Evolutionary conservation across 2,888 invertebrate species (phyloP), one percentile per base, ranked within the genome.

Genomic region (Thymelicus lineola): DNA sequence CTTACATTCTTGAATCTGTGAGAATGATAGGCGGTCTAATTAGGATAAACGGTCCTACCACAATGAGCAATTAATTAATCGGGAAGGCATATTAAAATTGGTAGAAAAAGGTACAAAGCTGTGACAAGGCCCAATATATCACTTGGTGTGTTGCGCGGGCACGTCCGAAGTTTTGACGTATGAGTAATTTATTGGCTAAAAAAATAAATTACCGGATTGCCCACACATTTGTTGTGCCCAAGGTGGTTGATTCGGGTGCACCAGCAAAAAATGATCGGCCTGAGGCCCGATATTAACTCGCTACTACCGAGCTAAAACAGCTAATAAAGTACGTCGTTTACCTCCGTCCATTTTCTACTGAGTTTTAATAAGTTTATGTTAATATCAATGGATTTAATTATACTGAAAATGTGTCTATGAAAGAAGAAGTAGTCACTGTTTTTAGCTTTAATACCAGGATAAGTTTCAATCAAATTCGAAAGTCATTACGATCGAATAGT

Each of bases 171-270:
- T 91, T 93, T 92, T 93, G 93, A 93, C 93, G 83, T 87, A 85
- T 92, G 93, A 93, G 93, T 93, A 88, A 93, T 93, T 91, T 93
- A 93, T 93, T 91, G 90, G 88, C 82, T 86, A 87, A 92, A 93
- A 92, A 93, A 93, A 92, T 86, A 92, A 92, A 93, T 93, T 91
- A 92, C 90, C 76, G 87, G 88, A 89, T 88, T 91, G 91, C 89
- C 91, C 91, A 87, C 91, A 90, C 92, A 90, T 93, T 92, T 88
- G 87, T 90, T 86, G 86, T 78, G 82, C 79, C 80, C 90, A 90
- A 91, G 89, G 87, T 92, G 92, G 86, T 85, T 91, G 93, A 93
- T 92, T 89, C 86, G 92, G 91, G 88, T 89, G 87, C 87, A 77
- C 79, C 80, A 84, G 91, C 92, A 92, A 92, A 93, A 93, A 93